Conservation (phyloP, 1,140 invertebrate species). For the Hermetia illucens region DNA sequence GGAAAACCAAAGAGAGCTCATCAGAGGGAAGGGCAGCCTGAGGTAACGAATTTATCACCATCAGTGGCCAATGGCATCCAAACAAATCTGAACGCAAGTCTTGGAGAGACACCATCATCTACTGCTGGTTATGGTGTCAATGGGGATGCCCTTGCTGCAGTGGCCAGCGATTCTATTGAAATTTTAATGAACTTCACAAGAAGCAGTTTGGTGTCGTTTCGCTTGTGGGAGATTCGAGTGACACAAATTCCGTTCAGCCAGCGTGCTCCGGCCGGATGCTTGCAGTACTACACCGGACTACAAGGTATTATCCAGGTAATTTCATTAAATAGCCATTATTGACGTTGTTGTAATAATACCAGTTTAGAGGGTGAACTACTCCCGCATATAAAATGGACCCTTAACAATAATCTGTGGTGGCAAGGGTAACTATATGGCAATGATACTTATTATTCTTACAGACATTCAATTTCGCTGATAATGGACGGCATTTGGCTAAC, state of each 20-base stretch:
- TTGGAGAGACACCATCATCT: too few species aligned
- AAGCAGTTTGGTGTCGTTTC: constrained; percentile 36
- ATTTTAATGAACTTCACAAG: constrained; percentile 32
- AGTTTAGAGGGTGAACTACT: background rate
- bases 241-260: constrained; percentile 56
- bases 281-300: constrained; percentile 48
- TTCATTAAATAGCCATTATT: background rate
- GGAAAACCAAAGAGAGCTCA: too few species aligned
- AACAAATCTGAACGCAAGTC: too few species aligned
- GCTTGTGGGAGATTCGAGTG: constrained; percentile 62
- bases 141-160: too few species aligned
- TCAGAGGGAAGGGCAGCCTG: too few species aligned
- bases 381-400: background rate
- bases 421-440: constrained; percentile 4
- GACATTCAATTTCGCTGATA: constrained; percentile 66
- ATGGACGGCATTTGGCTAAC: constrained; percentile 61
- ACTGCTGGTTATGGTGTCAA: too few species aligned
- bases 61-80: too few species aligned
- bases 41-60: too few species aligned
- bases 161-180: too few species aligned
- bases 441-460: constrained; percentile 39
- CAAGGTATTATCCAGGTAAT: constrained; percentile 32
- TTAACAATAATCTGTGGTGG: background rate
- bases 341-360: background rate
- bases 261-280: constrained; percentile 54